A percentile compares a stretch with the other conserved stretches of the same genome.
Conservation (phyloP, 2,888 invertebrate species). For the Mongoloraphidia duomilia region DNA sequence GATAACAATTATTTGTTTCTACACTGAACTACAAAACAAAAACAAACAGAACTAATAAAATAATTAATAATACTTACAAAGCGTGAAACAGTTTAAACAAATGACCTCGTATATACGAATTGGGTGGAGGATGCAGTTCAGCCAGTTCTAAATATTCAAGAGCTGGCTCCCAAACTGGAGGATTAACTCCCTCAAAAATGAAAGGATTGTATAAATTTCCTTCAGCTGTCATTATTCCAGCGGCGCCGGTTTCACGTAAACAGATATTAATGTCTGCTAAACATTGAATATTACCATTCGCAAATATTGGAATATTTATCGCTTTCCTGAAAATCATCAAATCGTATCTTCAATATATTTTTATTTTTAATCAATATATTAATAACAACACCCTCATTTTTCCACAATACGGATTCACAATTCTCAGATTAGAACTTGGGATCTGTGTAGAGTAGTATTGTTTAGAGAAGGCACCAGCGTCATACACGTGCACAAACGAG, state of each 20-base stretch:
- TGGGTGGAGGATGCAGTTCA: conserved; percentile 70
- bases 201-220: conserved; percentile 97
- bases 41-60: background rate
- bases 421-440: no score
- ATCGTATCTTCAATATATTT: no score
- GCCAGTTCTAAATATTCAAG: conserved; percentile 75
- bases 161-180: conserved; percentile 83
- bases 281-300: conserved; percentile 95
- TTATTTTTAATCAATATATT: no score
- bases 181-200: conserved; percentile 62
- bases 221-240: conserved; percentile 85
- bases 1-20: background rate
- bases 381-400: no score
- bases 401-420: no score
- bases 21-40: background rate
- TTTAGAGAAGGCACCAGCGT: no score
- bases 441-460: no score
- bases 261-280: conserved; percentile 76
- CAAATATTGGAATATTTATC: conserved; percentile 84
- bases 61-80: conserved; percentile 43
- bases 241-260: conserved; percentile 67
- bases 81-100: conserved; percentile 94
- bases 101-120: conserved; percentile 86
- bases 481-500: no score
- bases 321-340: conserved; percentile 44